A percentile compares a stretch with the other conserved stretches of the same genome.
phyloP scores from a whole-genome alignment of 2,888 invertebrate genomes.

The Pasiphila rectangulata region DNA sequence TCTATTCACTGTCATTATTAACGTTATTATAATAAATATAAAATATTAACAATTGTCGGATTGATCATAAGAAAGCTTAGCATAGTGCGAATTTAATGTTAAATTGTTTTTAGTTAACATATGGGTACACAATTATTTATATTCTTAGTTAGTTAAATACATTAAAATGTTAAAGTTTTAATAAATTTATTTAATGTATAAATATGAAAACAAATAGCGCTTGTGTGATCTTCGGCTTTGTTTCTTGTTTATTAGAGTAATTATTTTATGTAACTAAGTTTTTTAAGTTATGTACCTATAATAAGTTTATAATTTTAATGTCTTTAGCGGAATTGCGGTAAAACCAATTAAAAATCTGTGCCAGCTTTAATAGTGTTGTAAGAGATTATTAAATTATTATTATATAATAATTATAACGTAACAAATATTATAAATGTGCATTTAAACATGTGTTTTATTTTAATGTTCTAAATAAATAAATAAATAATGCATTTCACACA shows the following conservation, averaged over 20 bases:
- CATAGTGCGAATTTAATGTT: conserved; percentile 35
- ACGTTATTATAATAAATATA: conserved; percentile 26
- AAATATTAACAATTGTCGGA: conserved; percentile 46
- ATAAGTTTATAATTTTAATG: conserved; percentile 10
- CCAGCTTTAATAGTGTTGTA: conserved; percentile 77
- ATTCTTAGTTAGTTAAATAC: too few species aligned
- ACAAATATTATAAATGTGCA: conserved; percentile 70
- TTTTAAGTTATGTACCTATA: conserved; percentile 19
- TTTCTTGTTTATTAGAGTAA: too few species aligned
- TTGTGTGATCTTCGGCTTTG: too few species aligned
- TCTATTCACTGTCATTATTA: conserved; percentile 10
- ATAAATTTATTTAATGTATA: conserved; percentile 9
- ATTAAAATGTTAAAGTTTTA: too few species aligned
- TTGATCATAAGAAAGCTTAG: conserved; percentile 40
- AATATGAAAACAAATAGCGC: too few species aligned
- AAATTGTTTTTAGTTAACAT: conserved; percentile 9
- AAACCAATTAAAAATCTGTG: conserved; percentile 69
- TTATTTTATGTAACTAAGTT: conserved; percentile 21
- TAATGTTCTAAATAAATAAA: too few species aligned
- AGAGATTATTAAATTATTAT: conserved; percentile 56
- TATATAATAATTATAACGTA: conserved; percentile 65
- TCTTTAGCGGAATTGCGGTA: conserved; percentile 58
- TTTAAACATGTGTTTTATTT: conserved; percentile 42
- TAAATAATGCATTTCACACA: too few species aligned
- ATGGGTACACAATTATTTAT: too few species aligned